Evolutionary conservation across 2,888 invertebrate genomes (phyloP).

Genomic region (Sturmia bella): DNA sequence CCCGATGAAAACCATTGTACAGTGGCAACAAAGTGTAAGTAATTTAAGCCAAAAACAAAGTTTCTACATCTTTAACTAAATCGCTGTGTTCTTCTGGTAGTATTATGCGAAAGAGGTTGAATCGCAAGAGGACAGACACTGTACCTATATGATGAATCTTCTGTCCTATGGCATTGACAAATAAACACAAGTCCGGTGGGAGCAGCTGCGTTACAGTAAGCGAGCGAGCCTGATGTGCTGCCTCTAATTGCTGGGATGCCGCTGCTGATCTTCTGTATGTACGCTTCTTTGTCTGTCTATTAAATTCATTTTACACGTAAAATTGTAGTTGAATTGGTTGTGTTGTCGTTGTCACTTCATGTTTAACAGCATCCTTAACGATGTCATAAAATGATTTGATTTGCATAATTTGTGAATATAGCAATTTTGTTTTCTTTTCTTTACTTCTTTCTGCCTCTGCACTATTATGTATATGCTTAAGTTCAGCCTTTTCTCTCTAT

Average conservation of each 20-base stretch:
- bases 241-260: constrained; percentile 11
- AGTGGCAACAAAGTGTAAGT: constrained; percentile 1
- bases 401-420: constrained; percentile 78
- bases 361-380: constrained; percentile 74
- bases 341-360: constrained; percentile 67
- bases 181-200: not conserved
- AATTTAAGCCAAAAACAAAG: constrained; percentile 34
- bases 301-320: constrained; percentile 48
- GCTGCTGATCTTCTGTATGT: not conserved
- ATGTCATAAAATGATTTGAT: constrained; percentile 79
- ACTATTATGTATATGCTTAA: constrained; percentile 16
- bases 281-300: not conserved
- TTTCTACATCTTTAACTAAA: constrained; percentile 43
- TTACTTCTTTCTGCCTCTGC: not conserved
- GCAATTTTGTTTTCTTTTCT: constrained; percentile 59
- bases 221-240: constrained; percentile 11
- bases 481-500: constrained; percentile 6
- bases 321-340: constrained; percentile 49
- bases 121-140: constrained; percentile 19
- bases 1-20: not conserved
- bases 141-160: constrained; percentile 13
- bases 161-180: constrained; percentile 28
- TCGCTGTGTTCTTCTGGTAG: not conserved
- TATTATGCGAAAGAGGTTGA: constrained; percentile 8
- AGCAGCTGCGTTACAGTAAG: not conserved